Conservation (phyloP, 2,888 invertebrate species). For the Caenorhabditis sulstoni region DNA sequence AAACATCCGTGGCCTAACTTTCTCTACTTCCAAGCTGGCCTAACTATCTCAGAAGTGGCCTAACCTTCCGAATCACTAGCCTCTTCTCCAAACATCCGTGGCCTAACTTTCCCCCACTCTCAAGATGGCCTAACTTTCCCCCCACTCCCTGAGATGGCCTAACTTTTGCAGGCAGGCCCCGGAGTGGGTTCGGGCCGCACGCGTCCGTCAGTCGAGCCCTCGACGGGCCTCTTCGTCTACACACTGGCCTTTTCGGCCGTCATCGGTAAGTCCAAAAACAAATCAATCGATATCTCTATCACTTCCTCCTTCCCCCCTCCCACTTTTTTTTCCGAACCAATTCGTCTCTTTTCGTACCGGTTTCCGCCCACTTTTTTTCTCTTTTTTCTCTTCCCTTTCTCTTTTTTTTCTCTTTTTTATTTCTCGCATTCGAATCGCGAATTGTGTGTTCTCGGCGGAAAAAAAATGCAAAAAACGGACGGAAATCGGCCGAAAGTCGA, state of each 20-base stretch:
- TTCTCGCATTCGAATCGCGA: neutral
- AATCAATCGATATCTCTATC: too few relatives aligned
- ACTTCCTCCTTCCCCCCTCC: neutral
- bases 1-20: too few relatives aligned
- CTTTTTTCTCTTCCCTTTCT: neutral
- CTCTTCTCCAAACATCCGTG: too few relatives aligned
- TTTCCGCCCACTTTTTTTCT: neutral
- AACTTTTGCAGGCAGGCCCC: conserved; percentile 28
- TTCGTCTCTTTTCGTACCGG: neutral
- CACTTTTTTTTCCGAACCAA: conserved; percentile 1
- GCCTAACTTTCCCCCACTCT: too few relatives aligned
- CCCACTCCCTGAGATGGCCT: neutral
- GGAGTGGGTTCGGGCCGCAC: conserved; percentile 58
- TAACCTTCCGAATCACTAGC: too few relatives aligned
- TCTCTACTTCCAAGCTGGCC: too few relatives aligned
- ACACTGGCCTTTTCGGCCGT: conserved; percentile 70
- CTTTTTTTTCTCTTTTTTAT: neutral
- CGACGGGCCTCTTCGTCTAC: conserved; percentile 68
- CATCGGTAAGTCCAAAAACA: conserved; percentile 65
- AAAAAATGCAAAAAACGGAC: conserved; percentile 2
- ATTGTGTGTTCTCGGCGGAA: conserved; percentile 9
- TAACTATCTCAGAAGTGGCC: too few relatives aligned
- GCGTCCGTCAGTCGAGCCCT: conserved; percentile 54
- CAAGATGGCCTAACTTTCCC: neutral
- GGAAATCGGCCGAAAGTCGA: conserved; percentile 19